A percentile compares a stretch with the other conserved stretches of the same genome.
These are phyloP conservation scores for Chiroxiphia lanceolata DNA, from an alignment of 2,797 vertebrate species.

Conservation along the genomic window DNA sequence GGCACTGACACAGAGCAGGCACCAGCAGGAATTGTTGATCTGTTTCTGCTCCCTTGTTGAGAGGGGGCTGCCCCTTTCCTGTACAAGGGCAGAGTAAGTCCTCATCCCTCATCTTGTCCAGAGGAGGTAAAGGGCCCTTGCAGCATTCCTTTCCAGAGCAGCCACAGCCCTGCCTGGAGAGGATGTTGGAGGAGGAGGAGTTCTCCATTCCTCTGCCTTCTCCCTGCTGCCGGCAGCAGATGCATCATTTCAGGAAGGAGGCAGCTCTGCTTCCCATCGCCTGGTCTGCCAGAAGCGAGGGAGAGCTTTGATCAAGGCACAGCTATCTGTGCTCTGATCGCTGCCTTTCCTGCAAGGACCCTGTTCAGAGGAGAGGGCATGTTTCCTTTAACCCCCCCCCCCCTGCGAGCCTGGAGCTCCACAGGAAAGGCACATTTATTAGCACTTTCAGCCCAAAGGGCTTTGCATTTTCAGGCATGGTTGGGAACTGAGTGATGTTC, in stretches of 20 bases:
- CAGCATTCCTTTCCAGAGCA: not conserved
- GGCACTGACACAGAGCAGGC: not conserved
- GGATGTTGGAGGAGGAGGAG: not conserved
- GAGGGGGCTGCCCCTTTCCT: not conserved
- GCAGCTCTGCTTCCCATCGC: not conserved
- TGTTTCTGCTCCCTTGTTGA: not conserved
- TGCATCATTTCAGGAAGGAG: not conserved
- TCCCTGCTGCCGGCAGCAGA: not conserved
- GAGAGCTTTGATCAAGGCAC: constrained; percentile 25
- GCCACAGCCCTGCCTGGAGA: not conserved
- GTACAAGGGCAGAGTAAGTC: not conserved
- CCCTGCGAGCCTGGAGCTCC: not conserved
- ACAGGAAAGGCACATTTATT: not conserved
- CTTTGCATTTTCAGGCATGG: not conserved
- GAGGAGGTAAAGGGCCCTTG: not conserved
- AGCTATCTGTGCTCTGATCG: not conserved
- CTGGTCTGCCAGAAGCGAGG: not conserved
- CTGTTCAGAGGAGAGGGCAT: not conserved
- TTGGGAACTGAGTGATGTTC: not conserved
- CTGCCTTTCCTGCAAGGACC: not conserved
- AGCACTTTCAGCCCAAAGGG: not conserved
- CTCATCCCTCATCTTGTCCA: not conserved
- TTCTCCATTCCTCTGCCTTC: not conserved
- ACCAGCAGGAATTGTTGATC: not conserved
- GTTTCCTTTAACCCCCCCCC: constrained; percentile 20